Percentiles rank a stretch among this genome's conserved stretches.
Evolutionary conservation across 2,888 invertebrate genomes (phyloP).

Genomic region (Dicyrtoma fusca): DNA sequence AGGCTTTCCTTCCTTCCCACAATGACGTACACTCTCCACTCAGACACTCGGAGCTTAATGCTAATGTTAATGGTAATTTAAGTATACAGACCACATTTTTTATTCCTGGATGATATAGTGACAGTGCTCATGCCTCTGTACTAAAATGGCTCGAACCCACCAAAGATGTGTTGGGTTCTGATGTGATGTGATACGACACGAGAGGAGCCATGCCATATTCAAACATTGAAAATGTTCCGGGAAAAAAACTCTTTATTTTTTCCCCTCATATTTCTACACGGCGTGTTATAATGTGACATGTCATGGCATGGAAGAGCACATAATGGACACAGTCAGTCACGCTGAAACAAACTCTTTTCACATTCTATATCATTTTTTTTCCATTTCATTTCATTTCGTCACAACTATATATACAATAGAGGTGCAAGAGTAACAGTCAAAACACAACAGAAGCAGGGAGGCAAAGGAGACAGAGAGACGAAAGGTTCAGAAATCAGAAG

Average conservation of each 20-base stretch:
- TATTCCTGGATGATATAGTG: no score
- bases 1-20: no score
- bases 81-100: no score
- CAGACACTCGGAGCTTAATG: no score
- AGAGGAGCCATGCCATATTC: background rate
- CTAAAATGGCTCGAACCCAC: no score
- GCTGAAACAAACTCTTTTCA: slow-evolving; percentile 27
- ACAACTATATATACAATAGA: background rate
- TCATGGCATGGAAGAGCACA: slow-evolving; percentile 28
- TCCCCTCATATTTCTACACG: slow-evolving; percentile 22
- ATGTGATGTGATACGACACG: no score
- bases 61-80: no score
- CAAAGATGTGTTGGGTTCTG: no score
- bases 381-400: slow-evolving; percentile 26
- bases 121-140: no score
- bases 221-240: background rate
- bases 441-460: background rate
- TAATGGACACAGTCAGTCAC: slow-evolving; percentile 34
- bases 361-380: slow-evolving; percentile 13
- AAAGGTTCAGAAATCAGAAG: no score
- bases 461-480: background rate
- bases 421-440: background rate
- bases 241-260: background rate
- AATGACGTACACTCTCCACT: no score
- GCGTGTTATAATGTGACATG: slow-evolving; percentile 31